Conservation (phyloP, 2,888 invertebrate genomes). For the Serrognathus titanus region DNA sequence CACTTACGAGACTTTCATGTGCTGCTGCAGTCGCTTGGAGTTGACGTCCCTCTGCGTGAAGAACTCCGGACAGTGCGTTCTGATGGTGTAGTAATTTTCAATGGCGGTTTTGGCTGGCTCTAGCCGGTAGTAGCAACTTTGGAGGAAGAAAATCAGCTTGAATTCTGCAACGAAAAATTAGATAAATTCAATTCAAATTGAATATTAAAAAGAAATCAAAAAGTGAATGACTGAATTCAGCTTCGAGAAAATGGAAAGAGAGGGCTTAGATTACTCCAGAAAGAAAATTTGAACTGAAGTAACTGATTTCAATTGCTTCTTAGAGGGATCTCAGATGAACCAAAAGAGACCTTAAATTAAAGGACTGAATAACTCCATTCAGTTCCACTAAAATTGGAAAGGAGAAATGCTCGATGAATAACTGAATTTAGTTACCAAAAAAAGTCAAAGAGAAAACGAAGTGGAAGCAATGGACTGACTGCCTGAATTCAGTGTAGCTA, state of each 20-base stretch:
- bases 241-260: background rate
- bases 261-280: background rate
- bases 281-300: background rate
- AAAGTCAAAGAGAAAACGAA: too few species aligned
- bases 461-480: too few species aligned
- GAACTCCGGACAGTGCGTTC: conserved; percentile 35
- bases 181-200: background rate
- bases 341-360: too few species aligned
- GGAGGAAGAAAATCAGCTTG: conserved; percentile 60
- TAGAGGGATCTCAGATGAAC: too few species aligned
- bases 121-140: conserved; percentile 63
- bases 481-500: too few species aligned
- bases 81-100: conserved; percentile 35
- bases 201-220: too few species aligned
- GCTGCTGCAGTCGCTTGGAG: conserved; percentile 24
- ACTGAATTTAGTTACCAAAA: too few species aligned
- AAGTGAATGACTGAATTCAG: background rate
- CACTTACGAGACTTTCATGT: conserved; percentile 30
- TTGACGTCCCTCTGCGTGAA: conserved; percentile 31
- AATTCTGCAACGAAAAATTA: conserved; percentile 33
- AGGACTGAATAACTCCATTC: too few species aligned
- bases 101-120: conserved; percentile 34
- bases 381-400: too few species aligned
- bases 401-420: too few species aligned
- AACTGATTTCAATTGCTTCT: too few species aligned